phyloP scores from a whole-genome alignment of 2,113 vertebrate genomes.

The Mustelus asterias region DNA sequence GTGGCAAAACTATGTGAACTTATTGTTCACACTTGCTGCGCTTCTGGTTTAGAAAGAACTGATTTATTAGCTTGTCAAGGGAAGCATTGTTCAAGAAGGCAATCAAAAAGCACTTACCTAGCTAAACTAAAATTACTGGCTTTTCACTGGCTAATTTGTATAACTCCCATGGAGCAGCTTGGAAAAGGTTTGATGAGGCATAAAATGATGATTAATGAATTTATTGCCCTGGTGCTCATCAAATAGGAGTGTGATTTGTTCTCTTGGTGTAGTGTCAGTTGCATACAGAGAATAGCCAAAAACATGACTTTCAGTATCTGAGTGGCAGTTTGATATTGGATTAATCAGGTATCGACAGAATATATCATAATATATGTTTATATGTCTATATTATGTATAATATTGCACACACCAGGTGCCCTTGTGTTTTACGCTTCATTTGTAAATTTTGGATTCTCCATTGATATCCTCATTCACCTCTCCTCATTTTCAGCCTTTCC shows the following conservation, averaged over 20 bases:
- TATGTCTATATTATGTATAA: neutral
- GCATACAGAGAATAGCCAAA: conserved; percentile 17
- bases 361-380: neutral
- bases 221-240: conserved; percentile 96
- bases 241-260: conserved; percentile 80
- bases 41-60: conserved; percentile 78
- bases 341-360: conserved; percentile 8
- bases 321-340: conserved; percentile 47
- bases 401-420: neutral
- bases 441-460: neutral
- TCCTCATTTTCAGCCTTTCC: neutral
- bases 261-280: conserved; percentile 46
- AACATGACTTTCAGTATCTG: conserved; percentile 57
- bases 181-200: conserved; percentile 99
- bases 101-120: conserved; percentile 99
- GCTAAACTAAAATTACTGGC: conserved; percentile 97
- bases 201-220: conserved; percentile 99
- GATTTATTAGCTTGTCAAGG: conserved; percentile 99
- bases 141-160: conserved; percentile 99
- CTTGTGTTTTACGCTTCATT: conserved; percentile 9
- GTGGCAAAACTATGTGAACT: conserved; percentile 59
- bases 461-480: neutral
- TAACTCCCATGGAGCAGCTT: conserved; percentile 97
- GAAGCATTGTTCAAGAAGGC: conserved; percentile 91
- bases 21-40: conserved; percentile 72